These are phyloP conservation scores for Baronia brevicornis DNA, from an alignment of 2,888 invertebrate genomes.

Conservation along the genomic window DNA sequence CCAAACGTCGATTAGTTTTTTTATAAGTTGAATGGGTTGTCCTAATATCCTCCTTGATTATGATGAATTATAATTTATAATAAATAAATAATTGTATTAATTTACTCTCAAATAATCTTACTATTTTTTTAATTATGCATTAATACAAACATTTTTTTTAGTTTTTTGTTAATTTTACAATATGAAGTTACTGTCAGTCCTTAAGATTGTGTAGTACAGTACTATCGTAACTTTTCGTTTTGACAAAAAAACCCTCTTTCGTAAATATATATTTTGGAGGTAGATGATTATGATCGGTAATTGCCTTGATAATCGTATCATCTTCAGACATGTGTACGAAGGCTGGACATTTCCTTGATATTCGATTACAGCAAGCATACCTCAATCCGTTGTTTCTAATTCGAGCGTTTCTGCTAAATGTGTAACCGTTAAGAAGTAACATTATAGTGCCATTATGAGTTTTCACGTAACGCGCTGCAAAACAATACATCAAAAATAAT, in stretches of 20 bases:
- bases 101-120: too few species aligned
- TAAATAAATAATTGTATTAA: too few species aligned
- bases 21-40: too few species aligned
- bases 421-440: constrained; percentile 29
- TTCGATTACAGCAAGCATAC: constrained; percentile 30
- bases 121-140: too few species aligned
- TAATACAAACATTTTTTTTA: too few species aligned
- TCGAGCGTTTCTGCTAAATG: constrained; percentile 31
- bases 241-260: constrained; percentile 21
- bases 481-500: neutral
- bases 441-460: constrained; percentile 23
- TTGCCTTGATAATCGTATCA: constrained; percentile 24
- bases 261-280: constrained; percentile 24
- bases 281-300: constrained; percentile 18
- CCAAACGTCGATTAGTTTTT: too few species aligned
- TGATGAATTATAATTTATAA: too few species aligned
- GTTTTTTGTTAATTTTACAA: too few species aligned
- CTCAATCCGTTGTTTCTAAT: constrained; percentile 25
- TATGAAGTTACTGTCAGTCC: too few species aligned
- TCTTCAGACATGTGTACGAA: constrained; percentile 27
- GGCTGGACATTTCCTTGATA: constrained; percentile 31
- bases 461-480: constrained; percentile 26
- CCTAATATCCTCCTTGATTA: too few species aligned
- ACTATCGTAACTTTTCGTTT: too few species aligned
- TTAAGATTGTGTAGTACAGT: too few species aligned